Evolutionary conservation across 1,140 invertebrate species (phyloP), one percentile per base, ranked within the genome.

Genomic region (Anagrus nilaparvatae): DNA sequence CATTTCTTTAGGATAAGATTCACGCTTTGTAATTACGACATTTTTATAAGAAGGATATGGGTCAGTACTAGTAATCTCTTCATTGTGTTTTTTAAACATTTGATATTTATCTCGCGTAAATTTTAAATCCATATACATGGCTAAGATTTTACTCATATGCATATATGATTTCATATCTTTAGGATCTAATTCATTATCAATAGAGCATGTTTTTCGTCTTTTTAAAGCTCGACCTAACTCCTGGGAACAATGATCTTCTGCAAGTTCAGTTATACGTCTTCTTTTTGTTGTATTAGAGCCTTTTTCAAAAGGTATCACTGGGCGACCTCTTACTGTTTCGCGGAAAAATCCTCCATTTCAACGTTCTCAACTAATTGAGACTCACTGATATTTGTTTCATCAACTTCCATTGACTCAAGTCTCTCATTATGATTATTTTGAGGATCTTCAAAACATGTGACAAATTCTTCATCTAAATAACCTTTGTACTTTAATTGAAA

Each of bases 121-220:
- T 18, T 29, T 10, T 29, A 29, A 17, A 29, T 40, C 37, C 16
- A 40, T n/a, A 40, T 40, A 40, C 28, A 40, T 40, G 5, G 28
- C 37, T n/a, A 40, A 29, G 9, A 20, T n/a, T 30, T 40, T 40
- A 17, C 28, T 25, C 16, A 16, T 27, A 17, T 27, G 6, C 7
- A n/a, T 17, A 25, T 27, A 8, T 27, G 17, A 29, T 40, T 29
- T 30, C 25, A 13, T n/a, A 42, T 39, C 8, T 16, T n/a, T n/a
- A n/a, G n/a, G n/a, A n/a, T n/a, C n/a, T n/a, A n/a, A n/a, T n/a
- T n/a, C n/a, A n/a, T n/a, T n/a, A n/a, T n/a, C n/a, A n/a, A n/a
- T n/a, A n/a, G n/a, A n/a, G n/a, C n/a, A n/a, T n/a, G n/a, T n/a
- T n/a, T n/a, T n/a, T n/a, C n/a, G n/a, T n/a, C n/a, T n/a, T n/a